Conservation (phyloP, 2,888 invertebrate genomes). For the Tetranychus piercei region DNA sequence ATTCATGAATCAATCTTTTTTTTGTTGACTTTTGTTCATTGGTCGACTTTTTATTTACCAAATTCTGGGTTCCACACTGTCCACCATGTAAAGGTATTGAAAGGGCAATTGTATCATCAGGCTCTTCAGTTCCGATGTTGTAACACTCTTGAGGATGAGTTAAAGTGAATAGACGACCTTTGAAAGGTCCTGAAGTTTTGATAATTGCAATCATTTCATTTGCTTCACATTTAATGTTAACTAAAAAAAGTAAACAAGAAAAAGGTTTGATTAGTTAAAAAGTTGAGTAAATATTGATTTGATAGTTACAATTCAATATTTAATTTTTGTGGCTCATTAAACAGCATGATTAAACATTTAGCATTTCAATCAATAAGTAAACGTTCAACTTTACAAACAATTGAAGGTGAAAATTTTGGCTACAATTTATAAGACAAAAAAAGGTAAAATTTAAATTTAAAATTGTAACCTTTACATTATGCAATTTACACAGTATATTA, state of each 20-base stretch:
- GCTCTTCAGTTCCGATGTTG: constrained; percentile 7
- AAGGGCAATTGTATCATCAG: constrained; percentile 22
- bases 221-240: constrained; percentile 27
- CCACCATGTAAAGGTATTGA: constrained; percentile 26
- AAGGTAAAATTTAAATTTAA: no score
- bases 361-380: no score
- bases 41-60: background rate
- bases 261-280: background rate
- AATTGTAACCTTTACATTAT: no score
- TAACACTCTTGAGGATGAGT: constrained; percentile 26
- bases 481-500: no score
- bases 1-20: no score
- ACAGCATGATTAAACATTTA: no score
- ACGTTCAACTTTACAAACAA: no score
- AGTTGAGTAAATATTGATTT: background rate
- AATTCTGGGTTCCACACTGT: constrained; percentile 26
- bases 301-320: no score
- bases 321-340: no score
- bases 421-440: no score
- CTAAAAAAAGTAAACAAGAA: constrained; percentile 18
- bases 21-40: no score
- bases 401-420: no score
- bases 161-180: constrained; percentile 26
- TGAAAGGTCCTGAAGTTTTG: constrained; percentile 25
- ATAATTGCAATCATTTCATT: constrained; percentile 27